Conservation (phyloP, 1,140 invertebrate genomes). For the Magallana ariakensis region DNA sequence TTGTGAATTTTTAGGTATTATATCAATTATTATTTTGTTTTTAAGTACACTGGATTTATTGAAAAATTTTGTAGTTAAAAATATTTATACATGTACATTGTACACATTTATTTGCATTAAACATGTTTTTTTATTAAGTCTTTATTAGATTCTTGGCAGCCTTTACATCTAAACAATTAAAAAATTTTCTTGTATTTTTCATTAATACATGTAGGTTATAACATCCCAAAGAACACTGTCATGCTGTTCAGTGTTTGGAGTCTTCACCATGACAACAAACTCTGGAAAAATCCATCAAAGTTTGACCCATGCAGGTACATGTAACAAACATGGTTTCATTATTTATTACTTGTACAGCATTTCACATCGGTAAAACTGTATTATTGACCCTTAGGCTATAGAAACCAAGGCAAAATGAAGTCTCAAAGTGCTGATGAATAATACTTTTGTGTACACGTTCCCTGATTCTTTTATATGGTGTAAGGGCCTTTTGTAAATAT, state of each 20-base stretch:
- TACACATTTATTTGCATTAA: background rate
- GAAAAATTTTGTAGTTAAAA: too few relatives aligned
- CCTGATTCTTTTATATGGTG: too few relatives aligned
- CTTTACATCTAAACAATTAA: too few relatives aligned
- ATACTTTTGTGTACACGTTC: too few relatives aligned
- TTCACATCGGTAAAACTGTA: background rate
- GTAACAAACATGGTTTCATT: constrained; percentile 45
- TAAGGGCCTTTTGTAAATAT: background rate
- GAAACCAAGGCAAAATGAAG: too few relatives aligned
- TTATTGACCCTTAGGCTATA: too few relatives aligned
- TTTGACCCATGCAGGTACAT: constrained; percentile 73
- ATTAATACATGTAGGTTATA: constrained; percentile 65
- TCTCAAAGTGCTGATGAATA: too few relatives aligned
- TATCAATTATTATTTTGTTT: too few relatives aligned
- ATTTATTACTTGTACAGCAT: background rate
- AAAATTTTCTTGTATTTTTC: background rate
- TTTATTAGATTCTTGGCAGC: too few relatives aligned
- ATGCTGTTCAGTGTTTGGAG: constrained; percentile 74
- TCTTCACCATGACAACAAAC: constrained; percentile 72
- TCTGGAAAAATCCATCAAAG: constrained; percentile 72
- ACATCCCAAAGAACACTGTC: constrained; percentile 66
- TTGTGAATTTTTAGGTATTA: constrained; percentile 64
- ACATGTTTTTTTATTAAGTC: background rate
- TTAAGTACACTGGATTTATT: too few relatives aligned
- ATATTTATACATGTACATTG: too few relatives aligned